Base-by-base conservation (phyloP, 2,797 vertebrate genomes). In the Erethizon dorsatum region DNA sequence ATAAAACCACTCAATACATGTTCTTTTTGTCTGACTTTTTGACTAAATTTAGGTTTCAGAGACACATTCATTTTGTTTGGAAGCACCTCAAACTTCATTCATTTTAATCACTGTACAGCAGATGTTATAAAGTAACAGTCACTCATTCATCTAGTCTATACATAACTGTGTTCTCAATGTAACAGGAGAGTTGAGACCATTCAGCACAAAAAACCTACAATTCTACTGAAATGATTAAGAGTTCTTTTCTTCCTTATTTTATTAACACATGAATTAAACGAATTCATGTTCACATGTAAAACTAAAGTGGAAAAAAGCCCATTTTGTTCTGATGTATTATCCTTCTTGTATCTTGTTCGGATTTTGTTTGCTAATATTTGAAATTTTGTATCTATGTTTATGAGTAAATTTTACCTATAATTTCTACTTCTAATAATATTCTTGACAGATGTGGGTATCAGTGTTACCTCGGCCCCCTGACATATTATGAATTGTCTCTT, bases 251-350 rank as follows among this genome's bases (percentile, higher is more conserved):
- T n/a, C 4, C 20, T 80, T 50, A 2, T 73, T 83, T 83, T 95
- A 13, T 24, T 95, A 84, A 57, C 0, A 83, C 4, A 77, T 83
- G 13, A 92, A 67, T 88, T 83, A 88, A 71, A 90, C 9, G 73
- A 13, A 63, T 28, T 79, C 37, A 54, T 83, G 24, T 17, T 83
- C 65, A 91, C 6, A 71, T 8, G 12, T 89, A 85, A 90, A 73
- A 71, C 22, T 90, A 31, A 93, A 26, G 18, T 28, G 31, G 22
- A 90, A 93, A 91, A 73, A 91, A 91, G 6, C 37, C 56, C 50
- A 71, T 22, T 84, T 94, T 10, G 20, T 84, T 95, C 56, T 95
- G 54, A 91, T 47, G 15, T 65, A 78, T 71, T 90, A 85, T 57
- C n/a, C 2, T 90, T 95, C 90, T 77, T 54, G 50, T 37, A 95